Evolutionary conservation across 2,113 vertebrate species (phyloP).

Genomic region (Probosciger aterrimus): DNA sequence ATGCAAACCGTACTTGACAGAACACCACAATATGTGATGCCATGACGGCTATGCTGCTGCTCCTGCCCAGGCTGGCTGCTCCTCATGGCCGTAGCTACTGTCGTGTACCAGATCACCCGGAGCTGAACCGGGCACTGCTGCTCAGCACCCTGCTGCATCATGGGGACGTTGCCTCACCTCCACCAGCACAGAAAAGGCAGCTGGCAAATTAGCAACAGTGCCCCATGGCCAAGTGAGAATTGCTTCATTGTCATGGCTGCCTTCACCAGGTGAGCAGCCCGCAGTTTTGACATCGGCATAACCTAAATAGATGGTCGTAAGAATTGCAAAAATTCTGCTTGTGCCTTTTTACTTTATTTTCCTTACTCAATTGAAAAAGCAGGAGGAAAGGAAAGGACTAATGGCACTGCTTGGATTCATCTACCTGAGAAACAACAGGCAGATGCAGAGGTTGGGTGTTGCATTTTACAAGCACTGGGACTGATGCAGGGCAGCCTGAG

Average conservation of each 20-base stretch:
- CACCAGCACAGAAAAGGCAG: neutral
- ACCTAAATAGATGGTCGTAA: neutral
- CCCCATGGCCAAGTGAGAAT: too few species aligned
- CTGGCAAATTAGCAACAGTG: neutral
- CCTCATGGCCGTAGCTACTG: fast-evolving
- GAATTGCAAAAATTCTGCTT: neutral
- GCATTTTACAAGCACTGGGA: neutral
- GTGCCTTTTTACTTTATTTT: neutral
- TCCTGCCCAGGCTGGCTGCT: neutral
- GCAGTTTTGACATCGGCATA: neutral
- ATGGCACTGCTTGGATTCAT: neutral
- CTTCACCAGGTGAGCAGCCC: neutral
- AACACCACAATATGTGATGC: fast-evolving
- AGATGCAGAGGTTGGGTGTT: neutral
- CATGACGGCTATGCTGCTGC: fast-evolving
- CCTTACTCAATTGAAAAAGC: neutral
- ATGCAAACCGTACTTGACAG: neutral
- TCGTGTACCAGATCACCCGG: neutral
- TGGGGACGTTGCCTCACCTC: neutral
- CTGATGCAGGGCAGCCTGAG: neutral
- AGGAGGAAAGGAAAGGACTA: neutral
- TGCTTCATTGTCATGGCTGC: neutral
- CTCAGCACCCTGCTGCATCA: neutral
- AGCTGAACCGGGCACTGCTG: neutral
- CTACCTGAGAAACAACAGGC: neutral